A percentile compares a stretch with the other conserved stretches of the same genome.
Conservation (phyloP, 35 echinoderm and acorn worm genomes). For the Holothuria glaberrima region DNA sequence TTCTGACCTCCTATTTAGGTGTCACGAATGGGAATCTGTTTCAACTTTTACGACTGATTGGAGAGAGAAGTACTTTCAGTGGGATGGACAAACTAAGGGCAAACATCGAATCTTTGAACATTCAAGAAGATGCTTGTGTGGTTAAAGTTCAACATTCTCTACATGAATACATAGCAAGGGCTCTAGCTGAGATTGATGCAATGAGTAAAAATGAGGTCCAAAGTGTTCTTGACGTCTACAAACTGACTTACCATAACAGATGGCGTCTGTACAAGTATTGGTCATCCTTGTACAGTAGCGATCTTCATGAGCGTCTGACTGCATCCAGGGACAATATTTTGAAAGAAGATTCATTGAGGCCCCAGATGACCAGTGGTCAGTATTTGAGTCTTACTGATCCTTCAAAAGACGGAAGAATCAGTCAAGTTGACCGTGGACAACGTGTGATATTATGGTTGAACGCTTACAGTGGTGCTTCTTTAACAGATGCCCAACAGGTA, state of each 20-base stretch:
- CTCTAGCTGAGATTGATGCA: neutral
- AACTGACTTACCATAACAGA: slow-evolving; percentile 8
- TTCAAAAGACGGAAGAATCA: neutral
- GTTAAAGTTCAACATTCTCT: too few species aligned
- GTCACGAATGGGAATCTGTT: too few species aligned
- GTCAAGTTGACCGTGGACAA: neutral
- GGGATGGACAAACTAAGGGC: too few species aligned
- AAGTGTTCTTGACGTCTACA: neutral
- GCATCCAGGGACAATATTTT: neutral
- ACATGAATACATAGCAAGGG: neutral
- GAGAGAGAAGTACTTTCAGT: too few species aligned
- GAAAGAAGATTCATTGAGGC: neutral
- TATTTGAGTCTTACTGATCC: neutral
- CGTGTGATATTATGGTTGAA: neutral
- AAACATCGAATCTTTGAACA: too few species aligned
- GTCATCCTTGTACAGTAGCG: neutral
- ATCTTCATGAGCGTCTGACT: neutral
- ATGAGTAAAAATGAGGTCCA: slow-evolving; percentile 22
- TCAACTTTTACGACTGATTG: too few species aligned
- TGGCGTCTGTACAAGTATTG: slow-evolving; percentile 66
- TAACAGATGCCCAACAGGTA: slow-evolving; percentile 2
- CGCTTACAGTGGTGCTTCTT: slow-evolving; percentile 14
- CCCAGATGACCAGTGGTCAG: slow-evolving; percentile 4
- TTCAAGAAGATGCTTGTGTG: too few species aligned
- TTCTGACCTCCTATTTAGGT: too few species aligned